Base-by-base conservation (phyloP, 2,888 invertebrate genomes). In the Heliconius erato region DNA sequence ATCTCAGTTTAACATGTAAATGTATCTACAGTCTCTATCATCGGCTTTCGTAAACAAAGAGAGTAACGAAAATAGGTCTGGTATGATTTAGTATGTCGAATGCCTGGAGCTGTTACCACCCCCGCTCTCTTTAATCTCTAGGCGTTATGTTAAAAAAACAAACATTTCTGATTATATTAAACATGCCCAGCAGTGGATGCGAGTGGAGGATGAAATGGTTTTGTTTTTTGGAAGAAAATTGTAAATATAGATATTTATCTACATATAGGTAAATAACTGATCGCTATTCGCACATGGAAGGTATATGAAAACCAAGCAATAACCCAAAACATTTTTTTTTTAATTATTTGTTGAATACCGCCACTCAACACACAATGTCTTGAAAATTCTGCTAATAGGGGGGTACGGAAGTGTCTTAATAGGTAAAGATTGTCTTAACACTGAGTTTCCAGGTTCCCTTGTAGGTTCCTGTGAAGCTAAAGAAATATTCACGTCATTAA, bases 111-210 rank as follows among this genome's bases (percentile, higher is more conserved):
- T n/a, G 74, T 59, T 59, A n/a, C 74, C 74, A 76, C 59, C 74
- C 59, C 74, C 74, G 74, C 59, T 76, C 54, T 74, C 74, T 74
- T 63, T 76, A 76, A 76, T 76, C 74, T 76, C 74, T 16, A 28
- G 68, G 32, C 69, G 69, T 69, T 35, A 32, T 69, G 69, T 35
- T 76, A 90, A 86, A 87, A 90, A 92, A 93, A 93, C 90, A 93
- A 92, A 92, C 83, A 82, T 67, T 83, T 32, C 35, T n/a, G 65
- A 79, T 74, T 28, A 82, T 76, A 59, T 59, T 32, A 74, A 74
- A 74, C 59, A 59, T 54, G 59, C n/a, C 32, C n/a, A 59, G 2
- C 19, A 7, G 54, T 74, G 74, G 3, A 54, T 59, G 32, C 32
- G 14, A 28, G 49, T 49, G 26, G 16, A 49, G 44, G 23, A 74